Conservation (phyloP, 2,888 invertebrate genomes). For the Ecliptopera silaceata region DNA sequence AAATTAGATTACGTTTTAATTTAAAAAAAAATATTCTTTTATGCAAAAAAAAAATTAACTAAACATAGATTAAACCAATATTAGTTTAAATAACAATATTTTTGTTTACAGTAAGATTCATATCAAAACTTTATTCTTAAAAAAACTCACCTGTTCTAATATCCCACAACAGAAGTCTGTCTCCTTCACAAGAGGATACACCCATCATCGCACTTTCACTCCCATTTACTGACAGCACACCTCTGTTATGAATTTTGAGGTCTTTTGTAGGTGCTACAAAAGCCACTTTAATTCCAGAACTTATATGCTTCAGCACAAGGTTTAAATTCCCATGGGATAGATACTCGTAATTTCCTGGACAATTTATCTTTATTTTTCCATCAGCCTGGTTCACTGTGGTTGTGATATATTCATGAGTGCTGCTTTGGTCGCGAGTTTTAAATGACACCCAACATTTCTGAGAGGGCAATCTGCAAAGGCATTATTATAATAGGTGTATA, state of each 20-base stretch:
- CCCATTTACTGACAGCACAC: constrained; percentile 78
- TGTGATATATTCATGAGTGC: constrained; percentile 68
- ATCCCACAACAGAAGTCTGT: constrained; percentile 85
- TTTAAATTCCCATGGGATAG: constrained; percentile 65
- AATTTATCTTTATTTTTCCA: constrained; percentile 68
- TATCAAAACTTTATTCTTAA: too few species aligned
- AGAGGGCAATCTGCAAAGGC: constrained; percentile 67
- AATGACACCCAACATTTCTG: constrained; percentile 78
- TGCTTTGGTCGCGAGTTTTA: constrained; percentile 66
- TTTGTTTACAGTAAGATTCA: too few species aligned
- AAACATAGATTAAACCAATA: too few species aligned
- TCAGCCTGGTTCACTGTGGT: constrained; percentile 58
- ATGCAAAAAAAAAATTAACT: too few species aligned
- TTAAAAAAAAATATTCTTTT: too few species aligned
- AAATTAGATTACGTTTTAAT: too few species aligned
- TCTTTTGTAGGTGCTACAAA: constrained; percentile 79
- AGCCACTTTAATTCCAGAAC: constrained; percentile 68
- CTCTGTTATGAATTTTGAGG: constrained; percentile 73
- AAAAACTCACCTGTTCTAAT: constrained; percentile 78
- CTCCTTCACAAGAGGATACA: constrained; percentile 84
- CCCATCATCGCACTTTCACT: constrained; percentile 84
- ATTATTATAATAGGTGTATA: background rate
- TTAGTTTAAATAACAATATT: too few species aligned
- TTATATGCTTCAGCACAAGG: constrained; percentile 70
- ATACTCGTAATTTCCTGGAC: constrained; percentile 68